Evolutionary conservation across 2,888 invertebrate genomes (phyloP).

Genomic region (Thereva nobilitata): DNA sequence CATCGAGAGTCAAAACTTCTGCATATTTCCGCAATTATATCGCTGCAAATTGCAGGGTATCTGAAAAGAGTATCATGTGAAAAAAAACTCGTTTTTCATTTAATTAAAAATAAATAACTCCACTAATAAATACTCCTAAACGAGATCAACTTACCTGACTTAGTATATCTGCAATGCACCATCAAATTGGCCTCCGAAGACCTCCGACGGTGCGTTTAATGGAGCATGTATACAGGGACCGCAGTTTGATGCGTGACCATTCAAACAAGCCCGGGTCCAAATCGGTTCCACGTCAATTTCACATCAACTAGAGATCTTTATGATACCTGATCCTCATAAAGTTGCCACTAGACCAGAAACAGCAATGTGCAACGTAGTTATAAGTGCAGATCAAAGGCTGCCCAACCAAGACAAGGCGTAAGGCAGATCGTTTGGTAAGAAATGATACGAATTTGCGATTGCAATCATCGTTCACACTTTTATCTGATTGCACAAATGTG

Average conservation of each 20-base stretch:
- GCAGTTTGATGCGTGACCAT: constrained; percentile 26
- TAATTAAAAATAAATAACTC: too few species aligned
- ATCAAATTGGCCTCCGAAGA: neutral
- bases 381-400: too few species aligned
- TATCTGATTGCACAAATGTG: constrained; percentile 33
- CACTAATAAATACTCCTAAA: too few species aligned
- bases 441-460: constrained; percentile 26
- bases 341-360: constrained; percentile 17
- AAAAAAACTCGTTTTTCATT: too few species aligned
- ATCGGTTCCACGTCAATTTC: constrained; percentile 34
- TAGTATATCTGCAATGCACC: too few species aligned
- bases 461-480: constrained; percentile 35
- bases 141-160: too few species aligned
- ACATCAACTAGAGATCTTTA: constrained; percentile 31
- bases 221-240: constrained; percentile 27
- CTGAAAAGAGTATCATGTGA: too few species aligned
- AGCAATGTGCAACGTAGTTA: too few species aligned
- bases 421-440: constrained; percentile 4
- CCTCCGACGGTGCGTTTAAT: constrained; percentile 30
- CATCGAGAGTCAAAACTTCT: too few species aligned
- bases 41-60: too few species aligned
- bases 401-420: too few species aligned
- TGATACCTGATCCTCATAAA: constrained; percentile 20
- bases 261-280: constrained; percentile 27
- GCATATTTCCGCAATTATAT: too few species aligned